Base-by-base conservation (phyloP, 2,113 vertebrate genomes). In the Candoia aspera region DNA sequence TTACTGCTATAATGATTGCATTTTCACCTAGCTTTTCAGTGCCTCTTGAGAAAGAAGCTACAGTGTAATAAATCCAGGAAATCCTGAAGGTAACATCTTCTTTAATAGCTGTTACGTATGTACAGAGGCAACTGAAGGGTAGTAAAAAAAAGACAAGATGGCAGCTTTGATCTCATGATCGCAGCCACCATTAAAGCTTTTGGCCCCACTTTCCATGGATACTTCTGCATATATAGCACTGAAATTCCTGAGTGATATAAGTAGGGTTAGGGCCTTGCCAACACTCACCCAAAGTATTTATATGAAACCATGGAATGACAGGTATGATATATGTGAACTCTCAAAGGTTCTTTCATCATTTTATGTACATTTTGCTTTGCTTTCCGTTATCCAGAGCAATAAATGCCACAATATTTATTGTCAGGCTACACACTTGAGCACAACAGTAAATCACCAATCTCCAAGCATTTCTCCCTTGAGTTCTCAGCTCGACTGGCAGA, bases 301-400 rank as follows among this genome's bases (percentile, higher is more conserved):
- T 49, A 49, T 49, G 49, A 49, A 49, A 49, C 49, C 49, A 49
- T 49, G 94, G 91, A 88, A 90, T 92, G 94, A 93, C 91, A 96
- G 95, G 94, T 95, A 95, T 91, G 91, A 42, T 93, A 94, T 91
- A 86, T 94, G 93, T 93, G 90, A 95, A 96, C 90, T 94, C 92
- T 92, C 92, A 94, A 93, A 94, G 94, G 87, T 92, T 92, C 88
- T 94, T 93, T 92, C 93, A 90, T 96, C 91, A 94, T 90, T 91
- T 91, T 60, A 91, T 96, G 84, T 46, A 88, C 87, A 73, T 92
- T 24, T 54, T 89, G 15, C 90, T 92, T 87, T 91, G 91, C 84
- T 92, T 91, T 93, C 49, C 4, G 6, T 49, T 49, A 49, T 49
- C 49, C 49, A 49, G 49, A 49, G 49, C 49, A 49, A 49, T 49